Evolutionary conservation across 1,140 invertebrate species (phyloP), one percentile per base, ranked within the genome.

Genomic region (Trichonephila clavipes): DNA sequence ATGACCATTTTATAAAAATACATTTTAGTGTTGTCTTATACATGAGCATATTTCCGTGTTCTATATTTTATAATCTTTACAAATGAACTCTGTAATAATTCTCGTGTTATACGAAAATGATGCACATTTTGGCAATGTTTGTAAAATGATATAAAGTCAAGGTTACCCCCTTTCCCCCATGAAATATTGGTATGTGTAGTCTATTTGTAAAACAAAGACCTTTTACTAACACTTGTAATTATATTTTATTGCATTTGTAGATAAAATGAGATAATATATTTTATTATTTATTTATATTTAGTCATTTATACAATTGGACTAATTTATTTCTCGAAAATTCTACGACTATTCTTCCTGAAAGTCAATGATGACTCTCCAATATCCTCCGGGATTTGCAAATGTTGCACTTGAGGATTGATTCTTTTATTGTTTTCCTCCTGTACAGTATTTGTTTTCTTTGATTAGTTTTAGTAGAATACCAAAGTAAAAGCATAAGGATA

Each of bases 301-400:
- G 18, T 59, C 44, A n/a, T 83, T n/a, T 59, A n/a, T n/a, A 83
- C 44, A 83, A 10, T 51, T 51, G 10, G 12, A 83, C 16, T 44
- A 21, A 28, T 19, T 83, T 44, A 12, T 83, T 16, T 83, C 58
- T 83, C 44, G 14, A n/a, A 51, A 83, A 2, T 77, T 77, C 34
- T 77, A 28, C 34, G 51, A 58, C 19, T 51, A 6, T 83, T 59
- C 82, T 83, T 83, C n/a, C 82, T 58, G 82, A 59, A 58, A 83
- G n/a, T 59, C 51, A n/a, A 58, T 58, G 82, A 83, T 51, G 51
- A 58, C 44, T 44, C 19, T 83, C 16, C 44, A 58, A 83, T 51
- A 44, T 83, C 51, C 19, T 83, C 0, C 24, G 82, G 82, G 51
- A 83, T 83, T 83, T 83, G 44, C 82, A 83, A 83, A 83, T 83